phyloP scores from a whole-genome alignment of 2,113 vertebrate genomes.

The Halichoeres trimaculatus region DNA sequence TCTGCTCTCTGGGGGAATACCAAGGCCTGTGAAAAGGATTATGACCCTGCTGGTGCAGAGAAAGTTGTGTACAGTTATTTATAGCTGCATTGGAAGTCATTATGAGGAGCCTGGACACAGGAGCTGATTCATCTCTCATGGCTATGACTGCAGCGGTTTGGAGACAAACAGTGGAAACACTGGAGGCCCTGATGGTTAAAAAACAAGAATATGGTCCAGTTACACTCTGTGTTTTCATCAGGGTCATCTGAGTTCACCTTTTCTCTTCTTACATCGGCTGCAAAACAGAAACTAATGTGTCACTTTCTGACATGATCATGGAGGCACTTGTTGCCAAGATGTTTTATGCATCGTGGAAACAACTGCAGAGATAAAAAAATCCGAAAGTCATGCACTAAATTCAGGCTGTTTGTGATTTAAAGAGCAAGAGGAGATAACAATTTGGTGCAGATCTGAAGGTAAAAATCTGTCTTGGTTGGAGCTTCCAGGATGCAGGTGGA shows the following conservation, averaged over 20 bases:
- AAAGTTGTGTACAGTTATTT: conserved; percentile 37
- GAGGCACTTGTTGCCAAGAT: neutral
- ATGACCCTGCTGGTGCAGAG: conserved; percentile 24
- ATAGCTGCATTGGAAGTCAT: conserved; percentile 30
- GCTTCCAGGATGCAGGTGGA: no score
- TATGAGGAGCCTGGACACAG: conserved; percentile 34
- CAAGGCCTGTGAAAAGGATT: conserved; percentile 43
- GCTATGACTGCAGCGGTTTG: conserved; percentile 65
- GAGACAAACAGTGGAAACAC: conserved; percentile 58
- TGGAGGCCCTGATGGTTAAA: conserved; percentile 44
- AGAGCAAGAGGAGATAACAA: no score
- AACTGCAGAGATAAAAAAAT: no score
- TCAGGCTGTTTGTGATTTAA: no score
- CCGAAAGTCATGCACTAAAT: no score
- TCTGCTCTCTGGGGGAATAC: conserved; percentile 31
- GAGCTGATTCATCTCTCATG: conserved; percentile 48
- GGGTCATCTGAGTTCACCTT: conserved; percentile 56
- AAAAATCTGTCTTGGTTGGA: no score
- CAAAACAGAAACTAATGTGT: conserved; percentile 35
- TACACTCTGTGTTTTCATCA: conserved; percentile 9
- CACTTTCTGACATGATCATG: conserved; percentile 39
- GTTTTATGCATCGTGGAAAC: no score
- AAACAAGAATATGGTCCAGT: conserved; percentile 30
- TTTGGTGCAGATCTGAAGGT: no score
- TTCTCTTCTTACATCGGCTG: conserved; percentile 34